Base-by-base conservation (phyloP, 2,113 vertebrate genomes). In the Malurus elegans region DNA sequence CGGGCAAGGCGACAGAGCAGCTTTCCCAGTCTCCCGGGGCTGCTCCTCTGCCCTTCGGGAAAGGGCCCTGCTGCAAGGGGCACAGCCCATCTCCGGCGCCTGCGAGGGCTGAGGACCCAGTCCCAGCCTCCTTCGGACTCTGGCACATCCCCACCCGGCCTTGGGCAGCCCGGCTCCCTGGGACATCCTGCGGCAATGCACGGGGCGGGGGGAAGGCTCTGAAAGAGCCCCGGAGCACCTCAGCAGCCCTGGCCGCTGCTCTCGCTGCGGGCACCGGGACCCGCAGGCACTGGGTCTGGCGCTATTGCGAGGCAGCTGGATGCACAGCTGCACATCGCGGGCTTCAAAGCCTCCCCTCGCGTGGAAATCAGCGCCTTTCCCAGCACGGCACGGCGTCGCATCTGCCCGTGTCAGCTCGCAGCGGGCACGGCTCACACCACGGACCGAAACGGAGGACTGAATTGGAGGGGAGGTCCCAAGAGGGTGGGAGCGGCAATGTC, bases 141-240 rank as follows among this genome's bases (percentile, higher is more conserved):
- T 10, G 67, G 28, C 48, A 6, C 26, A 4, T 2, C 10, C 12
- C 5, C 47, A 3, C 2, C 16, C 20, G 19, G 2, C 20, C 38
- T 12, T 3, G 9, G 38, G 60, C 31, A 12, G 29, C 3, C 24
- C 20, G 9, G 58, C 6, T 54, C 18, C 26, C 8, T 15, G 23
- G 6, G 12, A 12, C 4, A 29, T 4, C 7, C 18, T 4, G 20
- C 19, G n/a, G 19, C 64, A 28, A 0, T 2, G 28, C 9, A 7
- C 4, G 18, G 32, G 10, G 12, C 2, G 6, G 4, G 5, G 17
- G 9, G 1, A 19, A 2, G 57, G 18, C n/a, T 40, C 69, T 4
- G 79, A 8, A 21, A 60, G 25, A 51, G 34, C 14, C 38, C 13
- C 14, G 17, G 29, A 38, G 17, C 29, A 5, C 9, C 25, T 6